Evolutionary conservation across 2,888 invertebrate genomes (phyloP), one percentile per base, ranked within the genome.

Genomic region (Disparrhopalites patrizii): DNA sequence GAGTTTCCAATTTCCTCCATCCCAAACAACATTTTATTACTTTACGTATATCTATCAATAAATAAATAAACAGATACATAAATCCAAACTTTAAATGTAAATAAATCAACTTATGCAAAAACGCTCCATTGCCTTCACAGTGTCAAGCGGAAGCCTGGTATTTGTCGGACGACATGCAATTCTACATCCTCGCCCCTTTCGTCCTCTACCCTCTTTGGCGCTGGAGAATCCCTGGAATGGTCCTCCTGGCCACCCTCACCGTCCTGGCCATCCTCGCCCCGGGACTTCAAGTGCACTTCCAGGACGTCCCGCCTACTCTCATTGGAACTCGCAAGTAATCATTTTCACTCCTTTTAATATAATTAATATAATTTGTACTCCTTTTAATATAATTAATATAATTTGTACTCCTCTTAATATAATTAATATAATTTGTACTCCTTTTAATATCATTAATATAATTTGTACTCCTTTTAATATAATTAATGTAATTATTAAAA

Each of bases 111-210:
- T 28, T 57, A 18, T 28, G 15, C 52, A n/a, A 52, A 52, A 52
- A 20, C 50, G 8, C 28, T 47, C 3, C 51, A 20, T 63, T 2
- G 62, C 15, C 10, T 52, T 55, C 20, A 10, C 15, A 72, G 70
- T 72, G 72, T 50, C 68, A 70, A 58, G 69, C 60, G n/a, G 68
- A 69, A 52, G 64, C 72, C 7, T 72, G 72, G 72, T 72, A 70
- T 52, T 33, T 72, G 52, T 63, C 70, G 3, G 56, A 62, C 10
- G 70, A 72, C 23, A 67, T 72, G 66, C 70, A 70, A 38, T 65
- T 70, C 25, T 70, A 69, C 28, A 40, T 72, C 15, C 13, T 70
- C 0, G 31, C 69, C 0, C 70, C 72, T 1, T 25, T 72, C 28
- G n/a, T 72, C 5, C 56, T 72, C 18, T 71, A 66, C 47, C 70